phyloP scores from a whole-genome alignment of 2,888 invertebrate species.

The Metellina segmentata region DNA sequence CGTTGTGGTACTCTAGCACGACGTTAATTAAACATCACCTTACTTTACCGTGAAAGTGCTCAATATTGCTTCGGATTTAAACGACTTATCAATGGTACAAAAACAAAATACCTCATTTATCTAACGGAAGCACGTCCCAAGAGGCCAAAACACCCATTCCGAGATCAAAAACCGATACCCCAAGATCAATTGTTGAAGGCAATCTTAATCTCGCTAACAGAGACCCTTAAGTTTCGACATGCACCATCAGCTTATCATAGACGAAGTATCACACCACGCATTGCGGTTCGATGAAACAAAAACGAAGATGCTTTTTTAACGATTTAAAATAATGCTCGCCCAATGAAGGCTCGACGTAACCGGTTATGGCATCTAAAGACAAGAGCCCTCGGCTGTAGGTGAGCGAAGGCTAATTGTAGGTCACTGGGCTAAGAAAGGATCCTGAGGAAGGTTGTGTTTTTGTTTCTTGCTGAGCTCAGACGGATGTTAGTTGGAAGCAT shows the following conservation, averaged over 20 bases:
- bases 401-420: conserved; percentile 64
- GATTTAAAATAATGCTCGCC: background rate
- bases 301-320: background rate
- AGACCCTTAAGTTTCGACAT: background rate
- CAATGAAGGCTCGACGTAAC: background rate
- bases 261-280: too few species aligned
- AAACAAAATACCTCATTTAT: background rate
- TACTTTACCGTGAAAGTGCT: background rate
- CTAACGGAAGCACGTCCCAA: background rate
- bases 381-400: conserved; percentile 68
- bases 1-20: too few species aligned
- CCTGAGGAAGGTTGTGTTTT: conserved; percentile 11
- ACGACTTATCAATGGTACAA: background rate
- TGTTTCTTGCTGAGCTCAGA: conserved; percentile 50
- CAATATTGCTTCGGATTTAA: background rate
- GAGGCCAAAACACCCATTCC: background rate
- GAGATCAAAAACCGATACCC: background rate
- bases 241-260: background rate
- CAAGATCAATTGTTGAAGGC: background rate
- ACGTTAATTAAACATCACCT: too few species aligned
- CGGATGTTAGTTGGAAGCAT: conserved; percentile 60
- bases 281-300: background rate
- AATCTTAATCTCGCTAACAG: background rate
- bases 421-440: conserved; percentile 66
- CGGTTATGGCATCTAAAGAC: background rate